phyloP scores from a whole-genome alignment of 2,113 vertebrate genomes.

The Cnemophilus loriae region DNA sequence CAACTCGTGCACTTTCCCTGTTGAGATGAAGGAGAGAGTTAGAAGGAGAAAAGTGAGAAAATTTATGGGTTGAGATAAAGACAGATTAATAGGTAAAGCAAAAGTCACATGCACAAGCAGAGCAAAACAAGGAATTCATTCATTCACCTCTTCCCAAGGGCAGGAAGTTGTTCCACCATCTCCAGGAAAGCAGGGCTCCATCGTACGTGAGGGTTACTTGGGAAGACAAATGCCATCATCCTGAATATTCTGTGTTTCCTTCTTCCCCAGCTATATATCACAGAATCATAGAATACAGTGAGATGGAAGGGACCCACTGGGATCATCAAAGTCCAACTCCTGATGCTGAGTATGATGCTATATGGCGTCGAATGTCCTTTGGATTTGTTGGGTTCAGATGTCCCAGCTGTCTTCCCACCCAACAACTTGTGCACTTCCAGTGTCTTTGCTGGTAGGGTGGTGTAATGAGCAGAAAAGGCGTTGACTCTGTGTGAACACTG shows the following conservation, averaged over 20 bases:
- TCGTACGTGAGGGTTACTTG: not conserved
- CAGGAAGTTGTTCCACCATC: not conserved
- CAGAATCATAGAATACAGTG: not conserved
- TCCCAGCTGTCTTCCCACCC: not conserved
- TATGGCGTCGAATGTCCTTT: not conserved
- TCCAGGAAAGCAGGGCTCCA: not conserved
- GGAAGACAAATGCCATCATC: not conserved
- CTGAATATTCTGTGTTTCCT: not conserved
- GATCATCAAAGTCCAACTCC: not conserved
- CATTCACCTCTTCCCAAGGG: not conserved
- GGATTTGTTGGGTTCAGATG: not conserved
- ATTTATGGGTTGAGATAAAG: not conserved
- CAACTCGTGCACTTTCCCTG: not conserved
- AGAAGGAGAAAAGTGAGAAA: not conserved
- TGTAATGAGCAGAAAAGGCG: not conserved
- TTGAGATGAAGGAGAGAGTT: not conserved
- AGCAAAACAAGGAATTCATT: not conserved
- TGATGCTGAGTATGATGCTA: not conserved
- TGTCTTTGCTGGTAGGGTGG: not conserved
- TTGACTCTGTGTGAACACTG: not conserved
- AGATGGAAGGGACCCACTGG: not conserved
- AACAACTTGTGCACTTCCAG: not conserved
- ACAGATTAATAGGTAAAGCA: not conserved
- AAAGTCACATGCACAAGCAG: not conserved
- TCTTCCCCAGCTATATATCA: not conserved